These are phyloP conservation scores for Chrosomus eos DNA, from an alignment of 2,797 vertebrate genomes.

Conservation along the genomic window DNA sequence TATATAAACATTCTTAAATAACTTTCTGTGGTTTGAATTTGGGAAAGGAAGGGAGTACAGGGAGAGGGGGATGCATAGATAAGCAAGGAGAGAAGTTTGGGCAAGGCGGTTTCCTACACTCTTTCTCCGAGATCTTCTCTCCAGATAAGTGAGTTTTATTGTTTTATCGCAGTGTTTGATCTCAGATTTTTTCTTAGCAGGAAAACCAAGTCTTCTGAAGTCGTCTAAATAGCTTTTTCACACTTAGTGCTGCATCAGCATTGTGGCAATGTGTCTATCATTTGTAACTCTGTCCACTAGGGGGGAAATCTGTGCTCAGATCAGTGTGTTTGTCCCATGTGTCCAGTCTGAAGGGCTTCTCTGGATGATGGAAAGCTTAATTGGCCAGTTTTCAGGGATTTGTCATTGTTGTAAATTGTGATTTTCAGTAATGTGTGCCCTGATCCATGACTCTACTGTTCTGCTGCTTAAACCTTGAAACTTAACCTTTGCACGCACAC, in stretches of 20 bases:
- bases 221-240: slow-evolving; percentile 4
- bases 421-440: slow-evolving; percentile 75
- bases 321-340: slow-evolving; percentile 13
- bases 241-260: slow-evolving; percentile 42
- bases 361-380: slow-evolving; percentile 76
- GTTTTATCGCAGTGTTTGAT: too few species aligned
- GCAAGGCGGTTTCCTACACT: too few species aligned
- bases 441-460: slow-evolving; percentile 67
- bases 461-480: not conserved
- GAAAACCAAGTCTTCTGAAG: too few species aligned
- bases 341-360: slow-evolving; percentile 71
- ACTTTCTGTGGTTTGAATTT: too few species aligned
- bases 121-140: too few species aligned
- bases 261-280: slow-evolving; percentile 35
- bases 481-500: not conserved
- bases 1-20: too few species aligned
- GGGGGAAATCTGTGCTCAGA: slow-evolving; percentile 68
- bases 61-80: too few species aligned
- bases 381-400: slow-evolving; percentile 72
- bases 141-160: too few species aligned
- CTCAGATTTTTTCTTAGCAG: too few species aligned
- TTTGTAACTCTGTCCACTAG: slow-evolving; percentile 74
- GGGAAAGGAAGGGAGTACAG: too few species aligned
- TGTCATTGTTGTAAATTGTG: slow-evolving; percentile 73
- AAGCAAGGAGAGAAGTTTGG: too few species aligned